Evolutionary conservation across 2,113 vertebrate species (phyloP), one percentile per base, ranked within the genome.

Genomic region (Myiagra hebetior): DNA sequence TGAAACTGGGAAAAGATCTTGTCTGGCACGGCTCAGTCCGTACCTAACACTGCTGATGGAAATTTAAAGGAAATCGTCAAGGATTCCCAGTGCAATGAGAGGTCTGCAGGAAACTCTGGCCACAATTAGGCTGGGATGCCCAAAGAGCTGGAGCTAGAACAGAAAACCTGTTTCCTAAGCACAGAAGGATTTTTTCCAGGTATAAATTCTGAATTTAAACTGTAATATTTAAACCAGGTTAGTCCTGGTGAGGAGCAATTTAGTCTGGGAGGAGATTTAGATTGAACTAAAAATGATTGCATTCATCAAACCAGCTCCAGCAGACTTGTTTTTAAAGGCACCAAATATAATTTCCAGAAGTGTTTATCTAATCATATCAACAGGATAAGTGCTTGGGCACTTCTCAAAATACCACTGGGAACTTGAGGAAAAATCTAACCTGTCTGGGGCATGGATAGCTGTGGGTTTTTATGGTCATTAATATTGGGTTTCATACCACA

Each of bases 11-110:
- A 24, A 59, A 50, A 33, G 16, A 14, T 7, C 16, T 49, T n/a
- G 56, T 24, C 50, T 64, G 37, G 2, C 7, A 3, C 0, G 1
- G 27, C 23, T 75, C 18, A 50, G 35, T 7, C 27, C 4, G 1
- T 3, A 11, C 2, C 9, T 6, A 2, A 15, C 30, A 3, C 1
- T 42, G 35, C 44, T 59, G 6, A 44, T 1, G 39, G 50, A 47
- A 46, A 17, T 12, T 3, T 4, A 15, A 39, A 55, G 72, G 47
- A 28, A 78, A 67, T 47, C 23, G 7, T 33, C 13, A 13, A 11
- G 17, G 42, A 59, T 42, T 85, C 33, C 81, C 9, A 37, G 35
- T 15, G 46, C 39, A 55, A 0, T 10, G 22, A 18, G 24, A 72
- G 16, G 23, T 7, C 26, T 44, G n/a, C 23, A 50, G 52, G 35